Percentiles rank a stretch among this genome's conserved stretches.
Evolutionary conservation across 2,113 vertebrate genomes (phyloP).

Genomic region (Elanus axillaris): DNA sequence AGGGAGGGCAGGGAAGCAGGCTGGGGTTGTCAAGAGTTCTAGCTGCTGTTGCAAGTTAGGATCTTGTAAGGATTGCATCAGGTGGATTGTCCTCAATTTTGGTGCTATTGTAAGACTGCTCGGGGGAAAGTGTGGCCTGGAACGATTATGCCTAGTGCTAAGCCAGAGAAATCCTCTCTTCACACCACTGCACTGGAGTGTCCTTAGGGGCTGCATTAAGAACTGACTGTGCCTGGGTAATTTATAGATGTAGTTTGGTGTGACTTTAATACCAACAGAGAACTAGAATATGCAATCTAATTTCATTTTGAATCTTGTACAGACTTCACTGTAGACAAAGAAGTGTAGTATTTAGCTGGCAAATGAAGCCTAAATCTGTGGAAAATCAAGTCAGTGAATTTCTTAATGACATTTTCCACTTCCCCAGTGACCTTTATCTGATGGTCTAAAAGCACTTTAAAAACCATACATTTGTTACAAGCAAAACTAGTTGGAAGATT

Average conservation of each 20-base stretch:
- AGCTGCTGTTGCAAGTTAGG: background rate
- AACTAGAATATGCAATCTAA: conserved; percentile 53
- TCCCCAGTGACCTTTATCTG: conserved; percentile 50
- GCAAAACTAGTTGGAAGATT: conserved; percentile 8
- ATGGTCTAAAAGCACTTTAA: conserved; percentile 43
- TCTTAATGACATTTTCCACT: conserved; percentile 51
- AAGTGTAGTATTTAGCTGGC: conserved; percentile 26
- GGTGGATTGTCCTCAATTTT: background rate
- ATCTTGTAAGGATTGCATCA: background rate
- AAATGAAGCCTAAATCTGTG: conserved; percentile 55
- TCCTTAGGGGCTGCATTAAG: conserved; percentile 50
- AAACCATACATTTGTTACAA: conserved; percentile 29
- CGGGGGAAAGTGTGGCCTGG: background rate
- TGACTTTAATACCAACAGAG: conserved; percentile 61
- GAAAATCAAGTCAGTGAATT: conserved; percentile 59
- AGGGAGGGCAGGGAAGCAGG: background rate
- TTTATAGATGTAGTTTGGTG: conserved; percentile 52
- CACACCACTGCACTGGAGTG: background rate
- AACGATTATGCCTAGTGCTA: conserved; percentile 22
- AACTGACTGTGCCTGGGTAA: conserved; percentile 19
- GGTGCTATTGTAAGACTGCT: background rate
- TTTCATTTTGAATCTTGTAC: conserved; percentile 52
- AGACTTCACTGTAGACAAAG: conserved; percentile 28
- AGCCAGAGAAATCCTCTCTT: conserved; percentile 46
- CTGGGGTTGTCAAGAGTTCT: background rate